Evolutionary conservation across 2,113 vertebrate species (phyloP), one percentile per base, ranked within the genome.

Genomic region (Megaptera novaeangliae): DNA sequence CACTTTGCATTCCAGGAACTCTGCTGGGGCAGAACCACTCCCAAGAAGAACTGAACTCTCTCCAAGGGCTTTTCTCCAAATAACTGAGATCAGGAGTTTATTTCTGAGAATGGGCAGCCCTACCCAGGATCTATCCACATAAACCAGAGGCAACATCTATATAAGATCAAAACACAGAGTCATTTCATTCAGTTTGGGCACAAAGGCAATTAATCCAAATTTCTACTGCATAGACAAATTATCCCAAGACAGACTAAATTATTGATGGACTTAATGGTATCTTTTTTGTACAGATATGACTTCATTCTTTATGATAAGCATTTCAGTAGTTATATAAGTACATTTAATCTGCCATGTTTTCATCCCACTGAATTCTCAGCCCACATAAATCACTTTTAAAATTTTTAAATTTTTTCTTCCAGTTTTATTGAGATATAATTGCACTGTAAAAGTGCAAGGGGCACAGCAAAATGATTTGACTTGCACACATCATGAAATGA

Each of bases 201-300:
- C 63, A 93, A 84, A 92, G 88, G 21, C 52, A 63, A 92, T 77
- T 83, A 75, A 97, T 97, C 36, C 78, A 89, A 93, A 94, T 89
- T 91, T 96, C 69, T 36, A 87, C 61, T 41, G 85, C 36, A 31
- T 27, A 83, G 66, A 74, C 46, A 81, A 97, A 85, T 91, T 39
- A 66, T 87, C 57, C 72, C 74, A 89, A 83, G 77, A 94, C 88
- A 88, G 72, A 69, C 39, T 84, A 46, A 84, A 86, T 95, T 90
- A 74, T 91, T 88, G 41, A 72, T 86, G 64, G 25, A 66, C 25
- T 71, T 74, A 29, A 39, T 95, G 85, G 80, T 49, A 84, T 95
- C 44, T 55, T 90, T 78, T 64, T 83, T 80, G 46, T 59, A 34
- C 49, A 29, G 78, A 44, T 86, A 88, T 13, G 17, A 39, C 41